These are phyloP conservation scores for Subanguina moxae DNA, from an alignment of 1,140 invertebrate species.

Conservation along the genomic window DNA sequence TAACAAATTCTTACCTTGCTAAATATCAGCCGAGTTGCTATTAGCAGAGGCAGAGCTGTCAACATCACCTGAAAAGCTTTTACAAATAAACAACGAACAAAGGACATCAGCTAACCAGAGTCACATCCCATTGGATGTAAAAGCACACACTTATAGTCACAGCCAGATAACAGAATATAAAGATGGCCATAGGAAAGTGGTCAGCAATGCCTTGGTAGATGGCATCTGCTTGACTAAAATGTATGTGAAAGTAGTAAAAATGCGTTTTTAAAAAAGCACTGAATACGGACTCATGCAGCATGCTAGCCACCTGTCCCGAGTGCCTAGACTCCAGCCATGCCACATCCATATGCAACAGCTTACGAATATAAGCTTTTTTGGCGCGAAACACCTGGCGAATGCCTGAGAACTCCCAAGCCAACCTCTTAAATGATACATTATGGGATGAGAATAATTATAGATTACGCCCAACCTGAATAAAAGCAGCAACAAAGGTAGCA, in stretches of 20 bases:
- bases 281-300: constrained; percentile 52
- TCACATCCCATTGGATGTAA: constrained; percentile 59
- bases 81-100: neutral
- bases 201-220: constrained; percentile 58
- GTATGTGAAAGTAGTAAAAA: neutral
- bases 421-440: constrained; percentile 32
- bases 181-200: constrained; percentile 54
- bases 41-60: constrained; percentile 3
- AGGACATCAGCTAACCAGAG: constrained; percentile 45
- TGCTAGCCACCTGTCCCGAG: constrained; percentile 53
- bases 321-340: constrained; percentile 55
- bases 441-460: neutral
- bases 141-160: constrained; percentile 45
- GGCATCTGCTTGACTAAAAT: constrained; percentile 52
- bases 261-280: neutral
- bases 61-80: neutral
- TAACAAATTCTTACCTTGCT: constrained; percentile 47
- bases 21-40: constrained; percentile 49
- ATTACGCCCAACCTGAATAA: constrained; percentile 44
- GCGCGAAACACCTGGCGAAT: constrained; percentile 57
- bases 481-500: constrained; percentile 54
- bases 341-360: constrained; percentile 55
- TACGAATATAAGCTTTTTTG: constrained; percentile 53
- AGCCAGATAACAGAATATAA: constrained; percentile 25
- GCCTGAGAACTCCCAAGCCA: constrained; percentile 51